Base-by-base conservation (phyloP, 2,797 vertebrate genomes). In the Pseudochaenichthys georgianus region DNA sequence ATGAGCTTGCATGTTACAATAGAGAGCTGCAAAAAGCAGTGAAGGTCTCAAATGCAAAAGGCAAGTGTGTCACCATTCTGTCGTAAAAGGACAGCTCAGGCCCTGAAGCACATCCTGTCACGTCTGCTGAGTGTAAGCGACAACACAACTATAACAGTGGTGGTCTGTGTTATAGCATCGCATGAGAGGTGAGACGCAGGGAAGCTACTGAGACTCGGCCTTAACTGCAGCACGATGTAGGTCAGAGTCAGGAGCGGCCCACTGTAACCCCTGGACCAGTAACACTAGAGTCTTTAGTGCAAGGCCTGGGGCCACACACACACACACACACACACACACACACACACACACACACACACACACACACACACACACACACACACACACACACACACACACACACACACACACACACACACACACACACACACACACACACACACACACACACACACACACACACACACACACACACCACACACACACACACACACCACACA, bases 221-320 rank as follows among this genome's bases (percentile, higher is more conserved):
- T 15, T 7, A 42, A 41, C 52, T 41, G 64, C 66, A 10, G 47
- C 66, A 9, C 0, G 46, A 88, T 89, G 85, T 89, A 78, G 89
- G 89, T 90, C 86, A 87, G 85, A 70, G 48, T 4, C 79, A 64
- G 57, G 62, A 68, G 67, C 73, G n/a, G 70, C 57, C 28, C 51
- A 17, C 45, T 15, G 43, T 65, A 19, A 82, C 66, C 82, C 21
- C 84, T 48, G 71, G 63, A 81, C 70, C 77, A 62, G 63, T 0
- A 38, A 38, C 34, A 72, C 80, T 63, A 43, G 45, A 64, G 75
- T 73, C 75, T 79, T 64, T 70, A 72, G 63, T 81, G 48, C 65
- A 38, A 5, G 13, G 69, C 80, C 70, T 2, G 23, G 17, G 71
- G 63, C 1, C 4, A 4, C 60, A 16, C 57, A 58, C 43, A 28